Evolutionary conservation across 2,113 vertebrate species (phyloP).

Genomic region (Mastomys natalensis): DNA sequence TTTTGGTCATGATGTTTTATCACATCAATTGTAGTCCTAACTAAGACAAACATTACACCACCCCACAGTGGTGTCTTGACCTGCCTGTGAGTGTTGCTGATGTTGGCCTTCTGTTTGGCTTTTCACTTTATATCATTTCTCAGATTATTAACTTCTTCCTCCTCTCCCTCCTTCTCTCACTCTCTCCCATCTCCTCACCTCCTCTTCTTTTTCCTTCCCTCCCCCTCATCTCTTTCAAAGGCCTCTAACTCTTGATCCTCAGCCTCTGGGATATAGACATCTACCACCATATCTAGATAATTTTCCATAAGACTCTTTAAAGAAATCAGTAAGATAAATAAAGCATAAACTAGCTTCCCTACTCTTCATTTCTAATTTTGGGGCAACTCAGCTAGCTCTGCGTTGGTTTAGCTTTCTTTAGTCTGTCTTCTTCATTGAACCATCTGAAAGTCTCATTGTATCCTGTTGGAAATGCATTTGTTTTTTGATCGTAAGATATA

Average conservation of each 20-base stretch:
- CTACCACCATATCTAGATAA: neutral
- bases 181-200: neutral
- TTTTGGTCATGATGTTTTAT: neutral
- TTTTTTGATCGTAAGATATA: neutral
- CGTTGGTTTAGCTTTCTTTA: neutral
- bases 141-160: neutral
- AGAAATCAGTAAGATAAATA: neutral
- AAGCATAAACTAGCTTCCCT: neutral
- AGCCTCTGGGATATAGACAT: neutral
- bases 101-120: neutral
- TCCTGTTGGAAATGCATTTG: neutral
- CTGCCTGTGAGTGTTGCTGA: neutral
- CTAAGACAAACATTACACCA: neutral
- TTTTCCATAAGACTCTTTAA: neutral
- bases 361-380: constrained; percentile 12
- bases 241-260: neutral
- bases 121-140: neutral
- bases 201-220: neutral
- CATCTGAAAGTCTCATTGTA: neutral
- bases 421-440: neutral
- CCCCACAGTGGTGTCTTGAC: rapidly evolving
- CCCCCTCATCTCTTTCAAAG: neutral
- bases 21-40: neutral
- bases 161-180: too few species aligned
- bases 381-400: neutral